Evolutionary conservation across 2,888 invertebrate species (phyloP).

Genomic region (Netelia melanura): DNA sequence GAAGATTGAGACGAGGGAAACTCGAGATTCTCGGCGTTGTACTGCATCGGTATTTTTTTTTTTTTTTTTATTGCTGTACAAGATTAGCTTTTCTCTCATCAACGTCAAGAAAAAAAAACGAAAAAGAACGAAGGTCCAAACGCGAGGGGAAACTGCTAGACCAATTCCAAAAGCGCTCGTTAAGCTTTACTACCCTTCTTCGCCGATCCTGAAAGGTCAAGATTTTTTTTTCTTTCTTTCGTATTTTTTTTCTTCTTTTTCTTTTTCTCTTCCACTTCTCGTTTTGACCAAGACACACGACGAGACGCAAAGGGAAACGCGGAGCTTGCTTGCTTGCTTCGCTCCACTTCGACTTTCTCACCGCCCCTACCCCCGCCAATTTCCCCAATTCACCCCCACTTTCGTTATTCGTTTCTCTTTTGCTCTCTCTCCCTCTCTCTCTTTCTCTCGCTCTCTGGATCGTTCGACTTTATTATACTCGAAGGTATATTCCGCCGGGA

Average conservation of each 20-base stretch:
- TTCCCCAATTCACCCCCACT: neutral
- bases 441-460: constrained; percentile 12
- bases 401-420: constrained; percentile 17
- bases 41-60: constrained; percentile 6
- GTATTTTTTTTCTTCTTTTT: too few species aligned
- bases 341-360: constrained; percentile 3
- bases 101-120: neutral
- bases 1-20: neutral
- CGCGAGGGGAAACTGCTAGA: constrained; percentile 70
- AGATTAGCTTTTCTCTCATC: constrained; percentile 38
- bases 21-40: neutral
- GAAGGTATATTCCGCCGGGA: constrained; percentile 42
- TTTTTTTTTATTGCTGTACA: neutral
- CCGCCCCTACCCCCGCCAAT: too few species aligned
- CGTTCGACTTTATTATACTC: constrained; percentile 44
- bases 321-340: neutral
- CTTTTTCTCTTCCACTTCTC: constrained; percentile 21
- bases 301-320: neutral
- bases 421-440: neutral
- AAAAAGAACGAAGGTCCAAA: constrained; percentile 8
- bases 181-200: constrained; percentile 75
- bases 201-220: constrained; percentile 75
- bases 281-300: constrained; percentile 26
- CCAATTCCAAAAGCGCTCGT: constrained; percentile 79
- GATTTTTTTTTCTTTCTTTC: constrained; percentile 70